Conservation (phyloP, 1,140 invertebrate genomes). For the Drosophila nigromelanica region DNA sequence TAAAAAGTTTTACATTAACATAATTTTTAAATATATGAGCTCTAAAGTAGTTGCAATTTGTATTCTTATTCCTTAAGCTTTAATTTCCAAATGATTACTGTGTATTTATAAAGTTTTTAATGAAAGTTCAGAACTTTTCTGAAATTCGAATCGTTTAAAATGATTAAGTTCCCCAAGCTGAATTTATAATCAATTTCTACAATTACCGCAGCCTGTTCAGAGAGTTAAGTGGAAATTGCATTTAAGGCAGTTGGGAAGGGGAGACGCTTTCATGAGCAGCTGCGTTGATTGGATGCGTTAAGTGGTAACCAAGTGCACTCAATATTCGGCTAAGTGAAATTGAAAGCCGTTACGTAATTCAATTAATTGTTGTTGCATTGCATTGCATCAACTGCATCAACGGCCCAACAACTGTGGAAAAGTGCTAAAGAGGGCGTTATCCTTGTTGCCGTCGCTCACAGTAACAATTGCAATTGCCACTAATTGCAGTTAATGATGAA, state of each 20-base stretch:
- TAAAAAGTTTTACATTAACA: no score
- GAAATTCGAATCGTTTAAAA: conserved; percentile 22
- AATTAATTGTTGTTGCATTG: conserved; percentile 42
- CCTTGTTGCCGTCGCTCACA: conserved; percentile 23
- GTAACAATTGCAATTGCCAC: conserved; percentile 55
- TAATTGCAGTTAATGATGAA: conserved; percentile 55
- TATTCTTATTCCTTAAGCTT: no score
- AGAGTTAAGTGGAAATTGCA: conserved; percentile 19
- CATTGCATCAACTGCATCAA: neutral
- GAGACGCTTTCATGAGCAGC: neutral
- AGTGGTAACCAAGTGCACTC: conserved; percentile 45
- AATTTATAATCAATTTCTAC: conserved; percentile 29
- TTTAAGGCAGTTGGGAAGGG: neutral
- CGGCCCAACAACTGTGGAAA: no score
- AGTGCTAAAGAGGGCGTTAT: no score
- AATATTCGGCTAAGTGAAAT: conserved; percentile 9
- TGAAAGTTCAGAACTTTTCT: neutral
- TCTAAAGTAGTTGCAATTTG: no score
- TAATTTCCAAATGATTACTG: no score
- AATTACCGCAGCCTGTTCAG: conserved; percentile 24
- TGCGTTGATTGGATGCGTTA: conserved; percentile 11
- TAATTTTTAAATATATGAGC: no score
- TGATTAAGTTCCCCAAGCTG: conserved; percentile 18
- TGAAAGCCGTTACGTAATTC: conserved; percentile 25
- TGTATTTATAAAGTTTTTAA: no score